A percentile compares a stretch with the other conserved stretches of the same genome.
Conservation (phyloP, 2,797 vertebrate genomes). For the Myotis pilosus region DNA sequence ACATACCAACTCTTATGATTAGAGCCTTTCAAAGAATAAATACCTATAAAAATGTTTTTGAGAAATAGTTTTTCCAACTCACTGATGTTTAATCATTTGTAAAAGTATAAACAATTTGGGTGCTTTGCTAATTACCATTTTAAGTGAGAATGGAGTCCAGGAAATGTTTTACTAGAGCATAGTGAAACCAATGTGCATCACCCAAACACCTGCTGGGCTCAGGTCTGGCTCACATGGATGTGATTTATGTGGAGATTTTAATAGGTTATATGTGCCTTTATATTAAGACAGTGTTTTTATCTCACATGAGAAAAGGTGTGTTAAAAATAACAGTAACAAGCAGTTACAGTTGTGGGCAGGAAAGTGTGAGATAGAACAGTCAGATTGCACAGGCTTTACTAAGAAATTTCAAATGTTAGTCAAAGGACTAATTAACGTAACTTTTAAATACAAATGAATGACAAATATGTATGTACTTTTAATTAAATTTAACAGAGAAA, state of each 20-base stretch:
- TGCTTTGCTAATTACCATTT: neutral
- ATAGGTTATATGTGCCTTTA: neutral
- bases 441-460: conserved; percentile 21
- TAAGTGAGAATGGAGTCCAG: neutral
- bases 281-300: neutral
- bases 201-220: neutral
- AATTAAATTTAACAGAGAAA: neutral
- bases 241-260: neutral
- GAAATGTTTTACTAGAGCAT: neutral
- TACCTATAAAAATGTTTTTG: neutral
- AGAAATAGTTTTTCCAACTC: neutral
- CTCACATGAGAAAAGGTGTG: neutral
- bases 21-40: neutral
- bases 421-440: neutral
- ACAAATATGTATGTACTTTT: neutral
- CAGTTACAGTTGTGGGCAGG: neutral
- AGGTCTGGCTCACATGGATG: neutral
- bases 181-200: neutral
- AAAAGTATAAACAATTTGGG: conserved; percentile 26
- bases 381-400: neutral
- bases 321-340: neutral
- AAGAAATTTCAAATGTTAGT: neutral
- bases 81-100: neutral
- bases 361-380: neutral
- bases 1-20: neutral